Conservation (phyloP, 1,140 invertebrate genomes). For the Sitobion miscanthi region DNA sequence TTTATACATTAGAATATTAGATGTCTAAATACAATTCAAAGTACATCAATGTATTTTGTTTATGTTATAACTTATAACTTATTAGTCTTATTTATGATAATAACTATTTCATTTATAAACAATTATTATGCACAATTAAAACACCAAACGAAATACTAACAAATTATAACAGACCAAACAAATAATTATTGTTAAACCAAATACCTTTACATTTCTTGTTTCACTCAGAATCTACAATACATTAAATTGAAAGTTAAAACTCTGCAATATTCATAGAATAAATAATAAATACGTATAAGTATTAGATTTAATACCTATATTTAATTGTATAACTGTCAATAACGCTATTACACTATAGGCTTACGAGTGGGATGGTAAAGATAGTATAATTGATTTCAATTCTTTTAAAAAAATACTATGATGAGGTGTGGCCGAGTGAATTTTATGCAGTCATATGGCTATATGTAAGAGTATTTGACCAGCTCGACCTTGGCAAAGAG, state of each 20-base stretch:
- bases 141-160: neutral
- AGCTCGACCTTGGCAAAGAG: neutral
- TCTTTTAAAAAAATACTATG: neutral
- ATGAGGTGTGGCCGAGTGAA: neutral
- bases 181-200: neutral
- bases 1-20: neutral
- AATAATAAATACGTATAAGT: neutral
- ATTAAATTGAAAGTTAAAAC: neutral
- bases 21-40: neutral
- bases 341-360: neutral
- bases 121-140: neutral
- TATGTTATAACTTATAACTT: neutral
- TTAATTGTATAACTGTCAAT: neutral
- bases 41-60: neutral
- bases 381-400: constrained; percentile 14
- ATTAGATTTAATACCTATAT: neutral
- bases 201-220: neutral
- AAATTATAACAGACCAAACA: neutral
- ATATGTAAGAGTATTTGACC: neutral
- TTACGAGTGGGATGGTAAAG: neutral
- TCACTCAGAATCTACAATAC: neutral
- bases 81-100: neutral
- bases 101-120: neutral
- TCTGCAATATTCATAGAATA: neutral
- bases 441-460: neutral